These are phyloP conservation scores for Drosophila tristis DNA, from an alignment of 1,140 invertebrate genomes.

Conservation along the genomic window DNA sequence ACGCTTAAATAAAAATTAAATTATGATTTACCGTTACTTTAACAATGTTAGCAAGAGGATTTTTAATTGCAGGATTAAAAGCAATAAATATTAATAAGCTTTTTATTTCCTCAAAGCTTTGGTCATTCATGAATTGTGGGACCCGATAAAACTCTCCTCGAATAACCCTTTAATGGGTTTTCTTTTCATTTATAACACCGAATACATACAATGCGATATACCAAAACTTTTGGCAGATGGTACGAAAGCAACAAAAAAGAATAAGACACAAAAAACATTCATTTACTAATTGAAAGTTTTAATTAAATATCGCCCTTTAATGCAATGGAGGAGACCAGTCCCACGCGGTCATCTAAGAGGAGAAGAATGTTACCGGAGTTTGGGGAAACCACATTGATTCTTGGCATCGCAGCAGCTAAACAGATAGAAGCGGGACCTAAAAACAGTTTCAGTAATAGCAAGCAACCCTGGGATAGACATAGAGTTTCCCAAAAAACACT, in stretches of 20 bases:
- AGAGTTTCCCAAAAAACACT: too few species aligned
- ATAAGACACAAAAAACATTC: slow-evolving; percentile 8
- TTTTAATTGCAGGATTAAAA: too few species aligned
- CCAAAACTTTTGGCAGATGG: slow-evolving; percentile 39
- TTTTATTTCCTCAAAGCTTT: slow-evolving; percentile 19
- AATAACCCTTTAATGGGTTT: slow-evolving; percentile 6
- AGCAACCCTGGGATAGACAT: too few species aligned
- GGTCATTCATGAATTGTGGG: too few species aligned
- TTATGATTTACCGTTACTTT: too few species aligned
- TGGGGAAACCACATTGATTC: slow-evolving; percentile 51
- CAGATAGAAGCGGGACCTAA: neutral
- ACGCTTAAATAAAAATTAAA: too few species aligned
- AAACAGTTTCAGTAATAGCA: neutral
- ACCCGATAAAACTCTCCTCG: slow-evolving; percentile 8
- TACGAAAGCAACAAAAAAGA: too few species aligned
- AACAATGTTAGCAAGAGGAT: too few species aligned
- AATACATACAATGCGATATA: slow-evolving; percentile 21
- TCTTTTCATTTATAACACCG: slow-evolving; percentile 28
- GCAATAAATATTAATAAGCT: slow-evolving; percentile 6
- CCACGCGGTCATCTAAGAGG: slow-evolving; percentile 7
- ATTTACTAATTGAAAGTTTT: slow-evolving; percentile 67
- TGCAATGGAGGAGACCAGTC: neutral
- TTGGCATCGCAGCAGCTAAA: slow-evolving; percentile 33
- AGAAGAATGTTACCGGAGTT: slow-evolving; percentile 28
- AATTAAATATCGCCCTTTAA: slow-evolving; percentile 70